phyloP scores from a whole-genome alignment of 2,888 invertebrate genomes.

The Octonoba sinensis region DNA sequence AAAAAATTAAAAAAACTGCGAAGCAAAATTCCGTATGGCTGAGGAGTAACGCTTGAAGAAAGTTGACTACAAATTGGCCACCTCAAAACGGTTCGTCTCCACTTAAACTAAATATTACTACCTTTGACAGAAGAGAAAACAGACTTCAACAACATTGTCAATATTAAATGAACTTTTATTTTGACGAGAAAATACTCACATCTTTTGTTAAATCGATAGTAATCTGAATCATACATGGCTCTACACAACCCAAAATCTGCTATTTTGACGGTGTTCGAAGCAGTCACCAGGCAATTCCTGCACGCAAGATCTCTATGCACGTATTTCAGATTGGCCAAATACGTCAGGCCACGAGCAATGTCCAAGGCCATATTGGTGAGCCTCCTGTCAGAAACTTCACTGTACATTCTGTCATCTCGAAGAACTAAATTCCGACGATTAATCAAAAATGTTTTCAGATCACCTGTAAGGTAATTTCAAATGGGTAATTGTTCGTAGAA shows the following conservation, averaged over 20 bases:
- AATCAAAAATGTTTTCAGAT: slow-evolving; percentile 88
- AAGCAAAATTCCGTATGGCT: too few relatives aligned
- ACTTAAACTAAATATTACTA: too few relatives aligned
- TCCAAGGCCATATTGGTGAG: slow-evolving; percentile 89
- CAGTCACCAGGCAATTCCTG: slow-evolving; percentile 85
- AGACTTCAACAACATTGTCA: too few relatives aligned
- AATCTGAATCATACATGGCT: slow-evolving; percentile 67
- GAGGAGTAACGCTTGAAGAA: too few relatives aligned
- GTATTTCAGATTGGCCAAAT: slow-evolving; percentile 84
- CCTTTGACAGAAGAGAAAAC: too few relatives aligned
- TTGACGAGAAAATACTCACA: slow-evolving; percentile 62
- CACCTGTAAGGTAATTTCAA: slow-evolving; percentile 74
- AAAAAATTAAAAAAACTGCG: too few relatives aligned
- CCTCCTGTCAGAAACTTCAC: slow-evolving; percentile 82
- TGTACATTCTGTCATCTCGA: slow-evolving; percentile 76
- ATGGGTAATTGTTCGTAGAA: not conserved
- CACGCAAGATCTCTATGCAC: slow-evolving; percentile 89
- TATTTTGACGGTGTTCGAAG: slow-evolving; percentile 72
- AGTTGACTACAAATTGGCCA: too few relatives aligned
- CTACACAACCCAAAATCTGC: slow-evolving; percentile 70
- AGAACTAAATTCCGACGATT: slow-evolving; percentile 86
- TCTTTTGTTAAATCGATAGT: slow-evolving; percentile 81
- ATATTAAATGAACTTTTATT: too few relatives aligned
- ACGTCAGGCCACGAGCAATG: slow-evolving; percentile 85
- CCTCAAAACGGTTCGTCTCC: too few relatives aligned